Evolutionary conservation across 2,113 vertebrate genomes (phyloP), one percentile per base, ranked within the genome.

Genomic region (Solea senegalensis): DNA sequence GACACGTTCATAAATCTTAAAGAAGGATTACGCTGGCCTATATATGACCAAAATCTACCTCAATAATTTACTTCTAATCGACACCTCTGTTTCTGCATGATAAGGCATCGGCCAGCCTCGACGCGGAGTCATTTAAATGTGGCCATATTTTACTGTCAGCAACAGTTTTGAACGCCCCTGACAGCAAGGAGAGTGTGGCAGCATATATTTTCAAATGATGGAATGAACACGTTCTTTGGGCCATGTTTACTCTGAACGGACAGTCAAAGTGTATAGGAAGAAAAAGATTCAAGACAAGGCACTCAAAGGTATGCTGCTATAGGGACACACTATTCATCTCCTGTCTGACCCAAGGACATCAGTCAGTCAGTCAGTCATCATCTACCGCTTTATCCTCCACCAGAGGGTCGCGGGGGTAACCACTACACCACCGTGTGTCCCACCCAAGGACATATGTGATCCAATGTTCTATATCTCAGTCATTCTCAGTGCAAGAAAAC

Each of bases 51-150:
- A 58, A 84, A 86, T 71, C 58, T 51, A 75, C 76, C 57, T 72
- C 28, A 66, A 75, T 86, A 50, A 85, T 78, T 83, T 82, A 75
- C 64, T 69, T 27, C 41, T 73, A 80, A 88, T 86, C 80, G 78
- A 49, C 62, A 62, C 48, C 67, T 44, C 86, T 84, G 85, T 74
- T 85, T 72, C 80, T 80, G 70, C 57, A 40, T 34, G 86, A 86
- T 87, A 86, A 85, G 67, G 51, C 74, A 61, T 56, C 57, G 58
- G 50, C 55, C 15, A 50, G 68, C 65, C 70, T 57, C 52, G 34
- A 66, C 52, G 55, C 59, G 65, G 69, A 79, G 57, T 72, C 51
- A 55, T 83, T 82, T 61, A 57, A 12, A 53, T 60, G 8, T 13
- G 44, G 50, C 58, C 65, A 50, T 83, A 76, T 78, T 81, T 90